Base-by-base conservation (phyloP, 2,113 vertebrate genomes). In the Piaya cayana region DNA sequence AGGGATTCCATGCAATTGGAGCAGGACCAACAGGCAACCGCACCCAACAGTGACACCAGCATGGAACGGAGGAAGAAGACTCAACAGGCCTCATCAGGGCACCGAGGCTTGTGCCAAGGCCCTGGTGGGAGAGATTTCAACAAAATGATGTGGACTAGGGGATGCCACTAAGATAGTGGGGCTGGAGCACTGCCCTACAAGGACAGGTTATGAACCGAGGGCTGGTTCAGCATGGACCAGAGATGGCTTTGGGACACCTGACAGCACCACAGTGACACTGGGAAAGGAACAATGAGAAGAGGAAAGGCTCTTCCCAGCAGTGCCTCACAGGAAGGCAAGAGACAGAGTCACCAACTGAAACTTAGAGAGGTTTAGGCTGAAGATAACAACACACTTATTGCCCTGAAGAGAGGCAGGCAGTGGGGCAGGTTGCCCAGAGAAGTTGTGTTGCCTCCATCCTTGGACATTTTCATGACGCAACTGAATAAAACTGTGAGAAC, bases 311-410 rank as follows among this genome's bases (percentile, higher is more conserved):
- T 12, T n/a, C 10, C 37, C 55, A 53, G 36, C 19, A 52, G 32
- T 42, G 22, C 15, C 39, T 39, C 39, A 39, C 39, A 0, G 11
- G 13, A 82, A 6, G 15, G 5, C 1, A 0, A 56, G 13, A 36
- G 18, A 68, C 42, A 69, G 26, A 1, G 3, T 32, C 23, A 76
- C n/a, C 12, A 50, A 32, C 23, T 65, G 76, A 47, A 50, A 45
- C 8, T 8, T 47, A 14, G 14, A 81, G 39, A 60, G 11, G 8
- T 45, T 76, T 58, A 62, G 32, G 23, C 5, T 27, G 11, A 25
- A 85, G 32, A 37, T 30, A 30, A 36, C 25, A 37, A 65, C 34
- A n/a, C 11, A 11, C 12, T 15, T 59, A 22, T 53, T 52, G 10
- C 15, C 15, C n/a, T 17, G 23, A 55, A 32, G 17, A 60, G 1